These are phyloP conservation scores for Pantelozetes paolii DNA, from an alignment of 2,888 invertebrate genomes.

Conservation along the genomic window DNA sequence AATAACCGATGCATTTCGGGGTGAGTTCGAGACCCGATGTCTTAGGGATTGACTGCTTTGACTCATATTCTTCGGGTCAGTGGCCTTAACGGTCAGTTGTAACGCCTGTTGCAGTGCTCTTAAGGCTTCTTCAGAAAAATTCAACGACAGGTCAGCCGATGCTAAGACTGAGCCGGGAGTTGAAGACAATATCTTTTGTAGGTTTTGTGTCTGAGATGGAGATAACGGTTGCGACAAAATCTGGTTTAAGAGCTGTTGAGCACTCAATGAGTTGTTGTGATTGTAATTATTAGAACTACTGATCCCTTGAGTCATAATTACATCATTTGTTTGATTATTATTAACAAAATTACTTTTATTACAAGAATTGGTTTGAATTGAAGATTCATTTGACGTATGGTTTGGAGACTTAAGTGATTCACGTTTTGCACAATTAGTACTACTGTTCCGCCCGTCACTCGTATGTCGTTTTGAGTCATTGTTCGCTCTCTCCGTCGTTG, in stretches of 20 bases:
- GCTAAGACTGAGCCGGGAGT: constrained; percentile 41
- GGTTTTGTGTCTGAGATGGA: constrained; percentile 53
- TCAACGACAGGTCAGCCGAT: constrained; percentile 58
- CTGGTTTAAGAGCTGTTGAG: constrained; percentile 17
- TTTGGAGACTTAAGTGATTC: constrained; percentile 4
- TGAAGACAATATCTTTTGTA: constrained; percentile 53
- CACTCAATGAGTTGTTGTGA: background rate
- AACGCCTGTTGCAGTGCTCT: constrained; percentile 59
- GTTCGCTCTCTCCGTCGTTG: background rate
- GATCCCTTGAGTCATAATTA: constrained; percentile 20
- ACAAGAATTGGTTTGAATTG: background rate
- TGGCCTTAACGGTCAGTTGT: constrained; percentile 51
- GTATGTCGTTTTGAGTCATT: background rate
- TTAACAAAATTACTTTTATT: constrained; percentile 21
- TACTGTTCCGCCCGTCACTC: background rate
- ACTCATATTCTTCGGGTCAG: constrained; percentile 1
- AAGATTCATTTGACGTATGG: background rate
- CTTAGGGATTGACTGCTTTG: background rate
- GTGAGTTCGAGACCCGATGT: background rate
- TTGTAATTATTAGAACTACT: constrained; percentile 12
- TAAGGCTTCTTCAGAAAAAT: constrained; percentile 58
- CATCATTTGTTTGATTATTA: constrained; percentile 22
- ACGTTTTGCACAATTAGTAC: constrained; percentile 12
- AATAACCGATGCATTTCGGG: constrained; percentile 26
- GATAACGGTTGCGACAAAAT: constrained; percentile 39